These are phyloP conservation scores for Carettochelys insculpta DNA, from an alignment of 2,113 vertebrate species.

Conservation along the genomic window DNA sequence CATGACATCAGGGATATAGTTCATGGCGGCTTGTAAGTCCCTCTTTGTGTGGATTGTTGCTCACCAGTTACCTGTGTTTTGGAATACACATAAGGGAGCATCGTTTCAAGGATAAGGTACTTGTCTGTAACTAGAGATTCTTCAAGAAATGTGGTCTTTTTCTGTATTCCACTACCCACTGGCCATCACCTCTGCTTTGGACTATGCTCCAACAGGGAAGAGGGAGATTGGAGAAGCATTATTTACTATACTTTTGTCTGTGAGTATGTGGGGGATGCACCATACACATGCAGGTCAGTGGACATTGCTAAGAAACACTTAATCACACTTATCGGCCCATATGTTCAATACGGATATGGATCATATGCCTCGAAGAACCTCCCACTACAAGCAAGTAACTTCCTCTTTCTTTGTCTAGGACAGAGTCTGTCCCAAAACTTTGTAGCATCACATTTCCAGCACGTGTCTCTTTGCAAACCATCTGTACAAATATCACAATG, in stretches of 20 bases:
- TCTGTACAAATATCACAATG: background rate
- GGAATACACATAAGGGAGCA: too few species aligned
- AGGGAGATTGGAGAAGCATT: background rate
- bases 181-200: background rate
- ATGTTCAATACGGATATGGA: background rate
- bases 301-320: background rate
- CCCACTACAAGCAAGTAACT: background rate
- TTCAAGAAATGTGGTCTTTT: background rate
- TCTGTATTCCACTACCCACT: background rate
- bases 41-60: background rate
- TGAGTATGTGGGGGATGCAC: background rate
- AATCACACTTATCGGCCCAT: too few species aligned
- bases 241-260: background rate
- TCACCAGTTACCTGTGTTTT: background rate
- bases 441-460: background rate
- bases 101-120: background rate
- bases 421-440: background rate
- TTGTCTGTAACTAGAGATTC: background rate
- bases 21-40: too few species aligned
- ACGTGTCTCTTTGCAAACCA: background rate
- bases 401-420: background rate
- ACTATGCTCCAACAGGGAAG: background rate
- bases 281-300: background rate
- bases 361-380: background rate
- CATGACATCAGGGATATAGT: too few species aligned